Evolutionary conservation across 2,888 invertebrate species (phyloP), one percentile per base, ranked within the genome.

Genomic region (Drosophila pseudotalamancana): DNA sequence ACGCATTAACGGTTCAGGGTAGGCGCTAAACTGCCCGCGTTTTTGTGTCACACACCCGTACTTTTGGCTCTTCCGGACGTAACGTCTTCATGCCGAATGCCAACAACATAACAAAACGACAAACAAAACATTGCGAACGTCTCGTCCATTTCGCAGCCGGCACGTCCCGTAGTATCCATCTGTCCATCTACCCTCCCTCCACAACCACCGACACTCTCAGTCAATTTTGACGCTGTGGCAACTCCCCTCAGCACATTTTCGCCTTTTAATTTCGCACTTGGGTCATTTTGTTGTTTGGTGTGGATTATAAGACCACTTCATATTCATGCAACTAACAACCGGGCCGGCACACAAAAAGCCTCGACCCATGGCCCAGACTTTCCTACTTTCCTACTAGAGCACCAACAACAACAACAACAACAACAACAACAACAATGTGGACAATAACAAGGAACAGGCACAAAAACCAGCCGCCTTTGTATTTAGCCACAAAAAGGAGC

Each of bases 241-340:
- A 18, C 50, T 48, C 34, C 50, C 39, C 56, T 54, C 56, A 42
- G 77, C 87, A 83, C 78, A 77, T 88, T 86, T 87, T 86, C 81
- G 84, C 74, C 88, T 88, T 88, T 88, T 87, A 87, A 87, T 87
- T 87, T 88, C 88, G 87, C 87, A 87, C 88, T 88, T 83, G 79
- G 84, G 88, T 88, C 88, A 84, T 88, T 87, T 88, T 87, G 87
- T 77, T 78, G 88, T 77, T 85, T 85, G 87, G 88, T 83, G 88
- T 83, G 89, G 88, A 88, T 88, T 89, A 88, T 89, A 87, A 77
- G 88, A 83, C 77, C 89, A 89, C 87, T 89, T 88, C 88, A 88
- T 87, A 89, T 88, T 87, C 88, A 82, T 82, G 87, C 88, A 82
- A 87, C 86, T 82, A 87, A 88, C 89, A 87, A 87, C 83, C 74